These are phyloP conservation scores for Camponotus pennsylvanicus DNA, from an alignment of 1,140 invertebrate genomes.

Conservation along the genomic window DNA sequence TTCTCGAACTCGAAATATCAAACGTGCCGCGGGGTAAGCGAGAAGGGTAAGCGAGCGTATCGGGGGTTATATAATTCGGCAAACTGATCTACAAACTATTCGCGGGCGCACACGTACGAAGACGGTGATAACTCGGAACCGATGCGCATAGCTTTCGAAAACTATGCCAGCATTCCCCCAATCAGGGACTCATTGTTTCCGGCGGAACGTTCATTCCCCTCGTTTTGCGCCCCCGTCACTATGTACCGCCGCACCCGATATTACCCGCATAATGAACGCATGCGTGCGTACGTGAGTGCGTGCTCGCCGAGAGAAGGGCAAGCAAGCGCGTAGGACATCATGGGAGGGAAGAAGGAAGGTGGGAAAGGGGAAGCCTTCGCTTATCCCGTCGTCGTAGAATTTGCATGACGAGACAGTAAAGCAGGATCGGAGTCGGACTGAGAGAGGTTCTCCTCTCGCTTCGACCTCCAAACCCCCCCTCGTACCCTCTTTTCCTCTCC, in stretches of 20 bases:
- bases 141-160: constrained; percentile 56
- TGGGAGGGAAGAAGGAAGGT: no score
- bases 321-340: constrained; percentile 26
- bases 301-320: background rate
- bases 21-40: constrained; percentile 6
- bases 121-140: constrained; percentile 45
- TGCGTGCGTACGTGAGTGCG: constrained; percentile 1
- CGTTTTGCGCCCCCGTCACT: constrained; percentile 20
- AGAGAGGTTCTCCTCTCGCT: constrained; percentile 27
- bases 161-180: constrained; percentile 69
- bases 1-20: constrained; percentile 50
- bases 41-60: constrained; percentile 35
- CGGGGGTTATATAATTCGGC: constrained; percentile 22
- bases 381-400: constrained; percentile 76
- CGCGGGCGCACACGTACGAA: constrained; percentile 25
- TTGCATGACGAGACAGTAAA: constrained; percentile 81
- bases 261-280: constrained; percentile 64
- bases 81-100: constrained; percentile 64
- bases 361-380: constrained; percentile 25
- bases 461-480: background rate
- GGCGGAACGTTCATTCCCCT: constrained; percentile 46
- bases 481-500: background rate
- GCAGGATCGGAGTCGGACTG: constrained; percentile 56
- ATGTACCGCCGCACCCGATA: constrained; percentile 17
- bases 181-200: constrained; percentile 72